Evolutionary conservation across 2,113 vertebrate species (phyloP), one percentile per base, ranked within the genome.

Genomic region (Peromyscus polionotus): DNA sequence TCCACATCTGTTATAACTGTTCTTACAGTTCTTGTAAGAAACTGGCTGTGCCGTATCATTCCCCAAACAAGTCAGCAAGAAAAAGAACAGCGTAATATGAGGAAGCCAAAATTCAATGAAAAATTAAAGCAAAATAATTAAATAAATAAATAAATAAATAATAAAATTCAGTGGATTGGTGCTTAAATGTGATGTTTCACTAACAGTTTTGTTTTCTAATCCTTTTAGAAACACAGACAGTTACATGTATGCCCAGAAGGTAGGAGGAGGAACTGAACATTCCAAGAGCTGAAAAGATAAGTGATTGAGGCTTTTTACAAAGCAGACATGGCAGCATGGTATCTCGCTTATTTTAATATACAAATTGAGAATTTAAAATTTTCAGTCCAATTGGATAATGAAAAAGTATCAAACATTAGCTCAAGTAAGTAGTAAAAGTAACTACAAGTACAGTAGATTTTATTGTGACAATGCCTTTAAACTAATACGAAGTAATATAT

Each of bases 361-460:
- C 33, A 92, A 94, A 90, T 65, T 93, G 5, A 86, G 90, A 95
- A 70, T 36, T 42, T 45, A 83, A 33, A 93, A 95, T 73, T 12
- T 89, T 84, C 22, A 91, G 48, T 79, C 28, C 48, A 95, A 89
- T 3, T 92, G 48, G 48, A 85, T 14, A 96, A n/a, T n/a, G 70
- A 96, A 97, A 95, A 92, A 96, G 57, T 91, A 84, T 63, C 24
- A 93, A 76, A 84, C 86, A 33, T 17, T 45, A 97, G 42, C 39
- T 77, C 65, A 93, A 84, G 36, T 75, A 92, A 79, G 10, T 72
- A 93, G 59, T 67, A 97, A 91, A 70, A 94, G 83, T 96, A 92
- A 94, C 80, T 76, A 96, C 42, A 42, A 42, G 42, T 42, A 42
- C 72, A 91, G 73, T 91, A 91, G 76, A 97, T 59, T 96, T 93